phyloP scores from a whole-genome alignment of 2,113 vertebrate genomes.

The Glaucomys volans region DNA sequence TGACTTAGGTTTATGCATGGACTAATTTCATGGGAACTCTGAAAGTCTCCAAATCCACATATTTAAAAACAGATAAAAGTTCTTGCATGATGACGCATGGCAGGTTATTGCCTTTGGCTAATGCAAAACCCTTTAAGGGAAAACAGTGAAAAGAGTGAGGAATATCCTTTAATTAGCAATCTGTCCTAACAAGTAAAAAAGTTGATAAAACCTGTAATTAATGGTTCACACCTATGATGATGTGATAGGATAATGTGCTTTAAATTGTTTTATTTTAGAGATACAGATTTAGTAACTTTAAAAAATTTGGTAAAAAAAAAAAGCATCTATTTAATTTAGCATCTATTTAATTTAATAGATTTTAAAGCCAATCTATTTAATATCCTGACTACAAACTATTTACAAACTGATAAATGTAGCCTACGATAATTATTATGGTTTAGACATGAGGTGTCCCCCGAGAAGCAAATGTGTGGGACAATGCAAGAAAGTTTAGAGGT shows the following conservation, averaged over 20 bases:
- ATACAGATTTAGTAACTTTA: background rate
- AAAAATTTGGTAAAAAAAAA: background rate
- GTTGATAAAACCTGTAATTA: background rate
- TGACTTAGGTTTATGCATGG: no score
- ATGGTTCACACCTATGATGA: background rate
- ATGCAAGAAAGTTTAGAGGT: no score
- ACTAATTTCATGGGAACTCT: no score
- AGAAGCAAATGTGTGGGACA: no score
- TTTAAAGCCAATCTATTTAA: background rate
- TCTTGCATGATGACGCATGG: background rate
- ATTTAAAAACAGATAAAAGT: background rate
- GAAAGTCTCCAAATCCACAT: background rate
- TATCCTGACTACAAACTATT: background rate
- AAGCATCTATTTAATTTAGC: no score
- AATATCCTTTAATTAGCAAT: background rate
- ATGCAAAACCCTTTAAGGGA: background rate
- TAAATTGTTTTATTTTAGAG: background rate
- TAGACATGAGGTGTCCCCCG: no score
- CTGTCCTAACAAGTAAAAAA: background rate
- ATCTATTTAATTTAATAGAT: no score
- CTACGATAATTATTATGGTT: background rate
- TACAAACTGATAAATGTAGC: background rate
- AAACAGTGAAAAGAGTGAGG: background rate
- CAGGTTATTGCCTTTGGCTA: no score
- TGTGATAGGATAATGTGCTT: background rate